A percentile compares a stretch with the other conserved stretches of the same genome.
These are phyloP conservation scores for Tipula confusa DNA, from an alignment of 2,888 invertebrate genomes.

Conservation along the genomic window DNA sequence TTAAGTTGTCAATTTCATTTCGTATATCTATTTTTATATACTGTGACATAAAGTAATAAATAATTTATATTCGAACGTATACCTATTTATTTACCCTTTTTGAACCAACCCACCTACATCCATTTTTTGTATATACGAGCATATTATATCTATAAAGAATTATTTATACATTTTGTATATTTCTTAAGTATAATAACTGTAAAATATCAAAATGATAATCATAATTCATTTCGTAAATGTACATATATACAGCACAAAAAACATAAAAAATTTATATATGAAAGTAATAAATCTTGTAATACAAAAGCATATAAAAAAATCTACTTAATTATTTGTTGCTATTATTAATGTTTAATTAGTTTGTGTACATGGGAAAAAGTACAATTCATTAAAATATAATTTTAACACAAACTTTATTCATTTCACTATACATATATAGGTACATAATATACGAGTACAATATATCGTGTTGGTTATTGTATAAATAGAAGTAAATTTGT, in stretches of 20 bases:
- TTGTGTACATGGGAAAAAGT: neutral
- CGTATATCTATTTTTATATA: neutral
- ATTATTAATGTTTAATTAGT: neutral
- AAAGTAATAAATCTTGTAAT: neutral
- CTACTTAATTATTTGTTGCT: neutral
- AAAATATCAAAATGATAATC: neutral
- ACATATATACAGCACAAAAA: neutral
- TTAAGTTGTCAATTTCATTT: neutral
- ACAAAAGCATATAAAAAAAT: neutral
- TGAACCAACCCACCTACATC: neutral
- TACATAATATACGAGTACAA: no score
- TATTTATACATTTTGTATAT: neutral
- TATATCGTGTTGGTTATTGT: neutral
- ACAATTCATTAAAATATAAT: neutral
- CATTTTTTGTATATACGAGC: neutral
- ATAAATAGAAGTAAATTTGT: neutral
- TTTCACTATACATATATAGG: neutral
- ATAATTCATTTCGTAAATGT: neutral
- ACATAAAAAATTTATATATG: neutral
- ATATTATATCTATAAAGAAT: neutral
- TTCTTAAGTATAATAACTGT: neutral
- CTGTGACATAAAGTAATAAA: neutral
- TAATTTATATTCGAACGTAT: neutral
- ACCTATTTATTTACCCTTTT: neutral
- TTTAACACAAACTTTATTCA: neutral